phyloP scores from a whole-genome alignment of 2,797 vertebrate genomes.

The Mormyrops boulengeri region DNA sequence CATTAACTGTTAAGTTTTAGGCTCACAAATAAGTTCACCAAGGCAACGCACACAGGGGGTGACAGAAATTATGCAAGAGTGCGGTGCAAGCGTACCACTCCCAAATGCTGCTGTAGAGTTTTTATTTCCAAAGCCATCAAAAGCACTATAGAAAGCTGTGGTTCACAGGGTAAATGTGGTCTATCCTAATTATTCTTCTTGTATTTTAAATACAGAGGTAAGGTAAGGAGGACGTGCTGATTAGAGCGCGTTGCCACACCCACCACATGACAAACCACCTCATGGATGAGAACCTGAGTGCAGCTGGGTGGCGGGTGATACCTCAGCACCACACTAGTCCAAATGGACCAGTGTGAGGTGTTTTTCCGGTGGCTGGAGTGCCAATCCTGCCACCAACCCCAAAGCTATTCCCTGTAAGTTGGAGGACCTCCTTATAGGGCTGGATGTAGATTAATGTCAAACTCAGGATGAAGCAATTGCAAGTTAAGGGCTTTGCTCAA shows the following conservation, averaged over 20 bases:
- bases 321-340: background rate
- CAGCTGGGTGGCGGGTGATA: background rate
- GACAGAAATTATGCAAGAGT: background rate
- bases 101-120: background rate
- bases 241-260: background rate
- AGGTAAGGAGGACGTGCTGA: background rate
- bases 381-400: background rate
- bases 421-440: background rate
- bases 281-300: background rate
- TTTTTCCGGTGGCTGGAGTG: background rate
- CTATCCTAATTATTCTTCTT: background rate
- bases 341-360: background rate
- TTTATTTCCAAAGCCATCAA: background rate
- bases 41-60: background rate
- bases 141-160: background rate
- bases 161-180: background rate
- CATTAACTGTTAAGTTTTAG: background rate
- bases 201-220: background rate
- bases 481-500: background rate
- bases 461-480: background rate
- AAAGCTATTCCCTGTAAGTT: background rate
- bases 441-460: background rate
- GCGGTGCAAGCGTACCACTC: background rate
- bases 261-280: background rate
- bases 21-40: background rate